A percentile compares a stretch with the other conserved stretches of the same genome.
Conservation (phyloP, 2,113 vertebrate species). For the Cichladusa arquata region DNA sequence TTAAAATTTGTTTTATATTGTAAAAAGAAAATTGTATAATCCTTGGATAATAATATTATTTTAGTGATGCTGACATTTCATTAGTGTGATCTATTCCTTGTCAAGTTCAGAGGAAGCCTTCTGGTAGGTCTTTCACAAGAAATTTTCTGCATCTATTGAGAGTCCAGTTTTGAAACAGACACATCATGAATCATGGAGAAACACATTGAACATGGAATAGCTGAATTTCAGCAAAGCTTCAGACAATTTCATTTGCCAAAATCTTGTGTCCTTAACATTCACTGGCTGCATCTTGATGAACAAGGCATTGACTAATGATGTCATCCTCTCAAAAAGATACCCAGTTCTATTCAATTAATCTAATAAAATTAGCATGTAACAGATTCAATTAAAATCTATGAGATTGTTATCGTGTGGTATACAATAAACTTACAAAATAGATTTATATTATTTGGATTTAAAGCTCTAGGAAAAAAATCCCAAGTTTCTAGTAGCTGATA, state of each 20-base stretch:
- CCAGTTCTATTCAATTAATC: background rate
- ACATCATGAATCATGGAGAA: background rate
- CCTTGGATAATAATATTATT: constrained; percentile 59
- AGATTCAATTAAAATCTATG: background rate
- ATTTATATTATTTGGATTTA: background rate
- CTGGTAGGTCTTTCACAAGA: background rate
- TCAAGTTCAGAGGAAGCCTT: background rate
- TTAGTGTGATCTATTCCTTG: background rate
- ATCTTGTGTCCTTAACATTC: background rate
- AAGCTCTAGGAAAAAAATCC: background rate
- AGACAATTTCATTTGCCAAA: background rate
- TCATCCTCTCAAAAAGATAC: background rate
- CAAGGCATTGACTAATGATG: background rate
- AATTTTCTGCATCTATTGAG: background rate
- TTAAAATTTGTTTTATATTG: constrained; percentile 78
- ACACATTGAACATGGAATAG: background rate
- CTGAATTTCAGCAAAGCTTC: background rate
- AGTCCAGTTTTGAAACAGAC: background rate
- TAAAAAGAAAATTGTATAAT: constrained; percentile 71
- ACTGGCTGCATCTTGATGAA: background rate
- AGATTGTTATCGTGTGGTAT: background rate
- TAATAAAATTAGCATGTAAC: background rate
- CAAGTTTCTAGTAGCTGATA: background rate
- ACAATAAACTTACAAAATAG: background rate
- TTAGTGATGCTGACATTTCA: constrained; percentile 48